phyloP scores from a whole-genome alignment of 2,888 invertebrate species.

The Folsomia candida region DNA sequence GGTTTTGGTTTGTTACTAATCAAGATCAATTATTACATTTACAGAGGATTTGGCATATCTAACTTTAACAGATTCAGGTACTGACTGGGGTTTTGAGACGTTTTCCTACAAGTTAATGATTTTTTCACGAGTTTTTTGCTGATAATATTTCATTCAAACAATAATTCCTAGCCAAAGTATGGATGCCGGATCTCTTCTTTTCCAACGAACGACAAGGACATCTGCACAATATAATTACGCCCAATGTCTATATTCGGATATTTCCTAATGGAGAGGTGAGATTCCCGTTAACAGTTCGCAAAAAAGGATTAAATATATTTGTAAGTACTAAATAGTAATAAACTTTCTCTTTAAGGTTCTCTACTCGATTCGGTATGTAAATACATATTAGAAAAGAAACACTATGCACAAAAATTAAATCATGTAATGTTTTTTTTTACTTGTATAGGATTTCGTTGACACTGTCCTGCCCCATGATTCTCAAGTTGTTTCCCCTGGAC shows the following conservation, averaged over 20 bases:
- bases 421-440: conserved; percentile 8
- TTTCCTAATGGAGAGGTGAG: conserved; percentile 89
- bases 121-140: too few species aligned
- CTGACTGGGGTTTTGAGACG: too few species aligned
- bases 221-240: conserved; percentile 96
- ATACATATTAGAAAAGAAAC: background rate
- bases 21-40: conserved; percentile 17
- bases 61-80: conserved; percentile 86
- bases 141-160: too few species aligned
- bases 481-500: conserved; percentile 92
- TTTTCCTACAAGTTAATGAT: too few species aligned
- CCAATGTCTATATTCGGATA: conserved; percentile 93
- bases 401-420: too few species aligned
- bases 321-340: too few species aligned
- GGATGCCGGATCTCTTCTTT: conserved; percentile 98
- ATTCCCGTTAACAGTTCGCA: too few species aligned
- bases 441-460: conserved; percentile 85
- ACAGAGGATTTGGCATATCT: conserved; percentile 83
- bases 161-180: too few species aligned
- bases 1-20: background rate
- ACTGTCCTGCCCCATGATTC: conserved; percentile 93
- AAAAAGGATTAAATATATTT: too few species aligned
- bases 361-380: conserved; percentile 3
- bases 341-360: too few species aligned
- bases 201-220: conserved; percentile 97